These are phyloP conservation scores for Yasuhikotakia modesta DNA, from an alignment of 2,797 vertebrate species.

Conservation along the genomic window DNA sequence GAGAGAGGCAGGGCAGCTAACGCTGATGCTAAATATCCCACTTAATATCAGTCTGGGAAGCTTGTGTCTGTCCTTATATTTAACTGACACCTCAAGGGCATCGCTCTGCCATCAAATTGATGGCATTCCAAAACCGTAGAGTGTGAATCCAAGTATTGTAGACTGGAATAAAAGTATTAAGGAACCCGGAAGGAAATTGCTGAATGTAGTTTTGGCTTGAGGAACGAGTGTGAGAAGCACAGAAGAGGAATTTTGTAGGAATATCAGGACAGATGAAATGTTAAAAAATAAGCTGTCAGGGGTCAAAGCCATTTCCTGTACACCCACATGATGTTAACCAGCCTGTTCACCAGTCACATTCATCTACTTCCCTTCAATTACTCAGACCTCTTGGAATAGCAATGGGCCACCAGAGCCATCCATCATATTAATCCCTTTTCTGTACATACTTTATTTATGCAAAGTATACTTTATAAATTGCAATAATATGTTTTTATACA, in stretches of 20 bases:
- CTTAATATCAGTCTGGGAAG: slow-evolving; percentile 9
- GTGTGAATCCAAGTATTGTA: not conserved
- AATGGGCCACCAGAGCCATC: not conserved
- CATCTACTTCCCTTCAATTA: slow-evolving; percentile 10
- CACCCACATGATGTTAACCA: slow-evolving; percentile 32
- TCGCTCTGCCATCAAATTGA: no score
- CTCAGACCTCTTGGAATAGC: not conserved
- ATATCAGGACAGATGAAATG: slow-evolving; percentile 35
- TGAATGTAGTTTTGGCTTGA: not conserved
- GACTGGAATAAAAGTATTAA: not conserved
- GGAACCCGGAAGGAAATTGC: slow-evolving; percentile 6
- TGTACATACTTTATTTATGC: not conserved
- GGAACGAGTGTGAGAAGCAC: not conserved
- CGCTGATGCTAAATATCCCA: slow-evolving; percentile 35
- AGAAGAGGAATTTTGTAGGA: slow-evolving; percentile 24
- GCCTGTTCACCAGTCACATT: slow-evolving; percentile 13
- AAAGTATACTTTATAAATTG: not conserved
- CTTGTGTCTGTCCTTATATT: slow-evolving; percentile 3
- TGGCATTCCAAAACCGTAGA: slow-evolving; percentile 11
- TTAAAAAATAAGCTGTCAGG: slow-evolving; percentile 23
- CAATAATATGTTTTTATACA: not conserved
- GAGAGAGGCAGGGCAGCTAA: slow-evolving; percentile 1
- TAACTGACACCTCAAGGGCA: not conserved
- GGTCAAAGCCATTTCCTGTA: slow-evolving; percentile 58
- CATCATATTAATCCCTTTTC: not conserved